A percentile compares a stretch with the other conserved stretches of the same genome.
phyloP scores from a whole-genome alignment of 2,888 invertebrate genomes.

The Amaurobius ferox region DNA sequence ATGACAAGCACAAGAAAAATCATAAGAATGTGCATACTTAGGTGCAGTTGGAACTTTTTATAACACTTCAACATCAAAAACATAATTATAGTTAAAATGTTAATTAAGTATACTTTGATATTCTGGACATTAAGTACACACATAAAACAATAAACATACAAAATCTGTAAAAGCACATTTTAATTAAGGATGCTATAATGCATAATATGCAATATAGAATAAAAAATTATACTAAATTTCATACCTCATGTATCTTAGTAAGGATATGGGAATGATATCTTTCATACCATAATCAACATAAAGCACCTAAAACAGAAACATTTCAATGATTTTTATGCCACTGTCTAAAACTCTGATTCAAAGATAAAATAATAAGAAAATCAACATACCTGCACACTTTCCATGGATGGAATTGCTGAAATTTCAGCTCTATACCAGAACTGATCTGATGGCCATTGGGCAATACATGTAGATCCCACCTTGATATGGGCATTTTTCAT shows the following conservation, averaged over 20 bases:
- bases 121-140: no score
- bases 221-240: neutral
- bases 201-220: neutral
- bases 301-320: constrained; percentile 29
- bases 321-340: neutral
- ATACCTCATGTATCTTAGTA: constrained; percentile 47
- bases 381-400: constrained; percentile 23
- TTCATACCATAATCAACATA: constrained; percentile 62
- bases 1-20: no score
- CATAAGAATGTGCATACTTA: no score
- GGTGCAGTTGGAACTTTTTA: no score
- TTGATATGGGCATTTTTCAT: constrained; percentile 25
- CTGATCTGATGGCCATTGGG: constrained; percentile 36
- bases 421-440: constrained; percentile 45
- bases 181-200: no score
- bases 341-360: no score
- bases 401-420: neutral
- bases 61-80: no score
- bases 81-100: no score
- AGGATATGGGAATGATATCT: constrained; percentile 8
- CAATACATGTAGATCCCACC: constrained; percentile 17
- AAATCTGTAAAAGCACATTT: no score
- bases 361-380: no score
- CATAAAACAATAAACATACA: no score
- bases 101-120: no score